phyloP scores from a whole-genome alignment of 1,140 invertebrate species.

The Trachelipus rathkii region DNA sequence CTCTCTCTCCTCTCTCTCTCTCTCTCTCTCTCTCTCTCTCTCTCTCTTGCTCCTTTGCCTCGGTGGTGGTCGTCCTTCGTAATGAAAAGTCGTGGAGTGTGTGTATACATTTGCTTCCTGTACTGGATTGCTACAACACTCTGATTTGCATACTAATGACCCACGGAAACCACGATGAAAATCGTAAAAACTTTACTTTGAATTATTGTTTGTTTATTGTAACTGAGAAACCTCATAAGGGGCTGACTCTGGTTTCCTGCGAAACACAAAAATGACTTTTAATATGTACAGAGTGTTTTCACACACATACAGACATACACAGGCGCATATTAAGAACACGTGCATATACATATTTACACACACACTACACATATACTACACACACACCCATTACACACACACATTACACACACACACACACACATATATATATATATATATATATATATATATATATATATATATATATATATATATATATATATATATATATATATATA shows the following conservation, averaged over 20 bases:
- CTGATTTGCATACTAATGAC: constrained; percentile 10
- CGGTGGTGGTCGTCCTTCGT: too few relatives aligned
- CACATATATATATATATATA: constrained; percentile 7
- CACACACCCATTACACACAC: too few relatives aligned
- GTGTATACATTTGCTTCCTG: background rate
- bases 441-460: constrained; percentile 10
- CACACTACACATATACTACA: too few relatives aligned
- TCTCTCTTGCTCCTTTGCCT: too few relatives aligned
- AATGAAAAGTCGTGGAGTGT: too few relatives aligned
- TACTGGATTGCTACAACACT: background rate
- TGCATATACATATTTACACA: background rate
- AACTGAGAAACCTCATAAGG: constrained; percentile 3
- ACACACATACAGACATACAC: background rate
- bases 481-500: too few relatives aligned
- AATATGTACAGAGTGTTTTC: background rate
- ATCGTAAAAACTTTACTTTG: background rate
- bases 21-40: too few relatives aligned
- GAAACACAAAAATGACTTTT: background rate
- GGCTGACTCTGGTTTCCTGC: background rate
- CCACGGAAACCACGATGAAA: constrained; percentile 1
- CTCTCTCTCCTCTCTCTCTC: too few relatives aligned
- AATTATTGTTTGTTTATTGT: constrained; percentile 6
- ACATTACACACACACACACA: too few relatives aligned
- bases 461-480: constrained; percentile 15
- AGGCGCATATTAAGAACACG: too few relatives aligned